A percentile compares a stretch with the other conserved stretches of the same genome.
Conservation (phyloP, 2,888 invertebrate genomes). For the Eupithecia vulgata region DNA sequence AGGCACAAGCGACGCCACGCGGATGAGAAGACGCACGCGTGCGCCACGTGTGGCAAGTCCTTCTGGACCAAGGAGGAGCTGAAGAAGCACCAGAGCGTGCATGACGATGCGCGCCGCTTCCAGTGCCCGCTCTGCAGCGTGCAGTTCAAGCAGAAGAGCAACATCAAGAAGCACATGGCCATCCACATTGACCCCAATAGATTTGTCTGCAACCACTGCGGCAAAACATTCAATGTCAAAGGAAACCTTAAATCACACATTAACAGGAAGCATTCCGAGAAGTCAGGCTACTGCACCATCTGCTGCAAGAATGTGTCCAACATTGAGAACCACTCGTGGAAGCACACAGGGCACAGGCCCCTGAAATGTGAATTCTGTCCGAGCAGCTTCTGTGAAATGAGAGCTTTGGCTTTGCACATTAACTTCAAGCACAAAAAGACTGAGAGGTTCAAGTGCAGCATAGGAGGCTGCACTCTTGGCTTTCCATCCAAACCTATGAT, state of each 20-base stretch:
- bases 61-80: conserved; percentile 70
- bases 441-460: conserved; percentile 65
- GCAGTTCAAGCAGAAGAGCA: conserved; percentile 78
- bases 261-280: conserved; percentile 79
- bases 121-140: conserved; percentile 72
- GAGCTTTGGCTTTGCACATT: conserved; percentile 68
- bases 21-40: conserved; percentile 60
- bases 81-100: conserved; percentile 62
- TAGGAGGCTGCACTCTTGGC: conserved; percentile 60
- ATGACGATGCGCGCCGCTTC: conserved; percentile 65
- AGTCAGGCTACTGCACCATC: conserved; percentile 78
- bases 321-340: conserved; percentile 81
- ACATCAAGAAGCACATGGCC: conserved; percentile 78
- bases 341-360: conserved; percentile 80
- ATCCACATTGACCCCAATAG: conserved; percentile 62
- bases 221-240: conserved; percentile 71
- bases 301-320: conserved; percentile 82
- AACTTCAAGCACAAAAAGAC: conserved; percentile 69
- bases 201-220: conserved; percentile 72
- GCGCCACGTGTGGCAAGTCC: conserved; percentile 64
- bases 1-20: conserved; percentile 66
- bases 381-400: conserved; percentile 65
- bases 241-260: conserved; percentile 82
- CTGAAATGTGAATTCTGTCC: conserved; percentile 71
- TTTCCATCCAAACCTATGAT: conserved; percentile 73